Evolutionary conservation across 2,113 vertebrate genomes (phyloP).

Genomic region (Anthoscopus minutus): DNA sequence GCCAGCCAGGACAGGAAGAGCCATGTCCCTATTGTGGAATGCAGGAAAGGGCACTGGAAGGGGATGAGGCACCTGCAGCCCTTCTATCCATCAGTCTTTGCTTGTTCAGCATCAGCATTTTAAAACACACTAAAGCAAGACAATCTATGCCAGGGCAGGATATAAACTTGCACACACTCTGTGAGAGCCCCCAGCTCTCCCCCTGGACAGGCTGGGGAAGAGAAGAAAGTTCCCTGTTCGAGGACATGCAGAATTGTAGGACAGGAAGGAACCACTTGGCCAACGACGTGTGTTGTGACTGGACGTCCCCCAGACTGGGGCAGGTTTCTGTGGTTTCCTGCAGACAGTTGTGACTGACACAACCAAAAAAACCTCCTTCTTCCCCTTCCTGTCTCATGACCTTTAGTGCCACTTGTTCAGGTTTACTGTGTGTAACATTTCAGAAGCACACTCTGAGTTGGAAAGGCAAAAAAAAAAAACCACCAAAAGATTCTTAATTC

Average conservation of each 20-base stretch:
- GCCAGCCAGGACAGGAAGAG: background rate
- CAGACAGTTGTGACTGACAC: conserved; percentile 62
- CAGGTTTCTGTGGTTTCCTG: conserved; percentile 61
- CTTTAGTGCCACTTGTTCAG: background rate
- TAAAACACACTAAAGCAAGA: background rate
- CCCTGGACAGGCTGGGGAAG: background rate
- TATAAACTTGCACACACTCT: background rate
- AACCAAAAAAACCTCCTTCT: conserved; percentile 8
- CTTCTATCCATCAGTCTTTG: background rate
- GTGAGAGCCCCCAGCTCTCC: background rate
- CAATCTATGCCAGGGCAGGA: background rate
- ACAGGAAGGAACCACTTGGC: conserved; percentile 26
- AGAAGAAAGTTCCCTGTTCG: background rate
- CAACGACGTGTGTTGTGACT: conserved; percentile 37
- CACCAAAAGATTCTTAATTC: background rate
- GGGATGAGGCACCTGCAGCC: background rate
- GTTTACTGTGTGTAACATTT: background rate
- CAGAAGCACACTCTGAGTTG: background rate
- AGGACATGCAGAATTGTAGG: background rate
- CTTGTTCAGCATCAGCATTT: background rate
- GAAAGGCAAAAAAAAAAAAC: background rate
- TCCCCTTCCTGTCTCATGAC: conserved; percentile 55
- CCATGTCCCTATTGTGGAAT: background rate
- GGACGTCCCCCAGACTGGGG: conserved; percentile 2
- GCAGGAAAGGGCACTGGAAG: background rate